phyloP scores from a whole-genome alignment of 1,140 invertebrate species.

The Pseudomyrmex dendroicus region DNA sequence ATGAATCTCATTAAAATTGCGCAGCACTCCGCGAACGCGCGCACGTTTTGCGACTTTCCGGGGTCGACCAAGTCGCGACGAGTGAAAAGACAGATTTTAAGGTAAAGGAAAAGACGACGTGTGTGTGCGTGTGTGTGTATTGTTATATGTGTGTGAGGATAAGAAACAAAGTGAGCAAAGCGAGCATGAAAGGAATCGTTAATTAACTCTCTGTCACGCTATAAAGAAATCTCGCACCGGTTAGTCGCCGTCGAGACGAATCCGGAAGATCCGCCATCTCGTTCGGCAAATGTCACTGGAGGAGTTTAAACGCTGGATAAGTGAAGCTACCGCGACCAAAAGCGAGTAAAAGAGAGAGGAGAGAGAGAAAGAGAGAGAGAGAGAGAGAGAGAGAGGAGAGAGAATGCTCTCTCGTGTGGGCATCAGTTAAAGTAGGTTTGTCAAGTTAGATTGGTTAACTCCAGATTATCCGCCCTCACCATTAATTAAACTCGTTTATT shows the following conservation, averaged over 20 bases:
- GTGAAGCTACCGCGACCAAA: neutral
- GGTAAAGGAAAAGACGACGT: neutral
- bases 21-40: slow-evolving; percentile 22
- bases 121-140: no score
- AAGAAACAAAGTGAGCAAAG: neutral
- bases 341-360: neutral
- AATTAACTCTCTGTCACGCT: slow-evolving; percentile 59
- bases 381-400: no score
- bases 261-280: slow-evolving; percentile 1
- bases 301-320: slow-evolving; percentile 45
- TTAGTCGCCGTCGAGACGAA: slow-evolving; percentile 8
- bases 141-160: neutral
- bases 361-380: no score
- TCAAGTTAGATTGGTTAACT: slow-evolving; percentile 56
- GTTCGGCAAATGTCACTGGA: slow-evolving; percentile 44
- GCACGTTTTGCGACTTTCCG: slow-evolving; percentile 47
- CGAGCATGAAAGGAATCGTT: slow-evolving; percentile 59
- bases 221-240: slow-evolving; percentile 44
- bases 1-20: slow-evolving; percentile 73
- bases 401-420: neutral
- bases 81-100: slow-evolving; percentile 35
- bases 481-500: slow-evolving; percentile 59
- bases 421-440: slow-evolving; percentile 33
- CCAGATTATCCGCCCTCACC: slow-evolving; percentile 29
- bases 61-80: slow-evolving; percentile 19